Evolutionary conservation across 1,140 invertebrate genomes (phyloP).

Genomic region (Samia ricini): DNA sequence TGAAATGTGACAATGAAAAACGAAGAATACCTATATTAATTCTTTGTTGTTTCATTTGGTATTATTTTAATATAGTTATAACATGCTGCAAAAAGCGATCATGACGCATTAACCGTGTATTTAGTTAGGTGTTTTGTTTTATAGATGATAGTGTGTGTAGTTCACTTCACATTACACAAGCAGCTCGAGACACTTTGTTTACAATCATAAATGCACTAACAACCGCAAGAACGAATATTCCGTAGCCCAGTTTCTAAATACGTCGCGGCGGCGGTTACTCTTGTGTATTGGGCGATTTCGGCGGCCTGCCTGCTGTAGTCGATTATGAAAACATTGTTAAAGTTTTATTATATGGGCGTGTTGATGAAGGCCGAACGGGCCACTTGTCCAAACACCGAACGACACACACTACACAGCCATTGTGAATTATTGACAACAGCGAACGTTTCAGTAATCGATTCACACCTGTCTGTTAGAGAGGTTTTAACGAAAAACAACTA

Average conservation of each 20-base stretch:
- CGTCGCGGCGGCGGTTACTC: conserved; percentile 32
- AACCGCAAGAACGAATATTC: conserved; percentile 22
- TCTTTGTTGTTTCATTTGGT: background rate
- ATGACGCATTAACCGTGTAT: background rate
- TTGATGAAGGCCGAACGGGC: conserved; percentile 65
- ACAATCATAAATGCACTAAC: conserved; percentile 8
- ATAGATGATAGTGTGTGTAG: background rate
- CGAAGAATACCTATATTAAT: too few species aligned
- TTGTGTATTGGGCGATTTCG: conserved; percentile 42
- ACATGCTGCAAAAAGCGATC: background rate
- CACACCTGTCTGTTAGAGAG: conserved; percentile 52
- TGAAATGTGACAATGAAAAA: too few species aligned
- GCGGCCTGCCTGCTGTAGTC: conserved; percentile 41
- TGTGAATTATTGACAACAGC: conserved; percentile 67
- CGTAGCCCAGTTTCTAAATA: conserved; percentile 60
- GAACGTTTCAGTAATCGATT: conserved; percentile 65
- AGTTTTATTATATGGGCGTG: conserved; percentile 68
- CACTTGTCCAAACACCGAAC: conserved; percentile 70
- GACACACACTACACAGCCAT: conserved; percentile 40
- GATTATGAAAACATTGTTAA: conserved; percentile 75
- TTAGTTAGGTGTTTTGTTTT: background rate
- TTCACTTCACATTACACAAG: background rate
- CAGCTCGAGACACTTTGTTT: conserved; percentile 1
- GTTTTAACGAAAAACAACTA: conserved; percentile 17
- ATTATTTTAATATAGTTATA: background rate